Conservation (phyloP, 2,888 invertebrate genomes). For the Dolichopus griseipennis region DNA sequence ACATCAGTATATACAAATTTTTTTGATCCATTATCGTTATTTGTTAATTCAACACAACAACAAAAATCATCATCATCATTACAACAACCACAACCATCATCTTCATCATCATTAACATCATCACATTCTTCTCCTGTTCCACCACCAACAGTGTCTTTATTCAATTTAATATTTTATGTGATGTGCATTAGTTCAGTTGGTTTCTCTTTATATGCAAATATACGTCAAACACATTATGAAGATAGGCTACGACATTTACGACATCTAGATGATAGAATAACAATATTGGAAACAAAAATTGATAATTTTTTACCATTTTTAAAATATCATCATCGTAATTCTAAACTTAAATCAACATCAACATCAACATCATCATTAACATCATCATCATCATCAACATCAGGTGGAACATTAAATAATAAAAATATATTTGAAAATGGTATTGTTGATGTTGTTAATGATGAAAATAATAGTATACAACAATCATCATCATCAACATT, state of each 20-base stretch:
- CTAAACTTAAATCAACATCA: background rate
- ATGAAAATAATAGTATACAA: slow-evolving; percentile 6
- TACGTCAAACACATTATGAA: slow-evolving; percentile 39
- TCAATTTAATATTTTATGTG: slow-evolving; percentile 40
- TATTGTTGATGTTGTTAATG: slow-evolving; percentile 6
- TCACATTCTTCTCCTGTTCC: slow-evolving; percentile 16
- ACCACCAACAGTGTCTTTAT: slow-evolving; percentile 29
- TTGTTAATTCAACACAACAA: background rate
- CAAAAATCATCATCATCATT: background rate
- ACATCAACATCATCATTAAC: slow-evolving; percentile 13
- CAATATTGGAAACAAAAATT: slow-evolving; percentile 35
- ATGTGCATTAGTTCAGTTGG: slow-evolving; percentile 41
- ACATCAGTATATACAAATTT: background rate
- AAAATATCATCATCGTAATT: background rate
- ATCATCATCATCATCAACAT: slow-evolving; percentile 20
- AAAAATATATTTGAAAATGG: slow-evolving; percentile 7
- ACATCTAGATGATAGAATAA: slow-evolving; percentile 41
- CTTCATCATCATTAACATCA: slow-evolving; percentile 9
- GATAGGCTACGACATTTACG: slow-evolving; percentile 37
- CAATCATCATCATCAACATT: background rate
- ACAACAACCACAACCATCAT: background rate
- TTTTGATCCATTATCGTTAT: background rate
- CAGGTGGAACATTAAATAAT: slow-evolving; percentile 17
- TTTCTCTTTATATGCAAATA: slow-evolving; percentile 39
- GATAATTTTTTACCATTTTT: slow-evolving; percentile 21